These are phyloP conservation scores for Danaus melanippus DNA, from an alignment of 1,140 invertebrate genomes.

Conservation along the genomic window DNA sequence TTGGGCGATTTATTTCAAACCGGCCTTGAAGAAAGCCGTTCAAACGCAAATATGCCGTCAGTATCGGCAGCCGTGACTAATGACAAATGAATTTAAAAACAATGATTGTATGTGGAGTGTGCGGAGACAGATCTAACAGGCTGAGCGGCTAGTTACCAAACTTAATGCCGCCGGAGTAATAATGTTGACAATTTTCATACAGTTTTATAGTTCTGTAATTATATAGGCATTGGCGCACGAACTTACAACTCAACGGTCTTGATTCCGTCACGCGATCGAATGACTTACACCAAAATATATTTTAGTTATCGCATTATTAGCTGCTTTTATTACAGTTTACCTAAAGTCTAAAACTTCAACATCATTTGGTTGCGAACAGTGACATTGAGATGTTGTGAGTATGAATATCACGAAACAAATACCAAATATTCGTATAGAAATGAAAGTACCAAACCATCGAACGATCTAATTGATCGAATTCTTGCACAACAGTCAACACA, in stretches of 20 bases:
- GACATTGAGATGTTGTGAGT: too few relatives aligned
- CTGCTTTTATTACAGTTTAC: not conserved
- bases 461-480: slow-evolving; percentile 44
- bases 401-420: not conserved
- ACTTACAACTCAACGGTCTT: slow-evolving; percentile 13
- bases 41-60: slow-evolving; percentile 40
- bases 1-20: slow-evolving; percentile 32
- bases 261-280: slow-evolving; percentile 21
- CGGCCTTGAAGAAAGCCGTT: slow-evolving; percentile 48
- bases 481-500: slow-evolving; percentile 49
- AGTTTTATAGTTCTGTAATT: slow-evolving; percentile 20
- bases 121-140: slow-evolving; percentile 26
- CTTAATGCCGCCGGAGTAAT: not conserved
- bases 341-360: too few relatives aligned
- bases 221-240: slow-evolving; percentile 26
- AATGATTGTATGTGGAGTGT: slow-evolving; percentile 40
- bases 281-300: too few relatives aligned
- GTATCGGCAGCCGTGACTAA: slow-evolving; percentile 52
- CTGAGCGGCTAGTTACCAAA: slow-evolving; percentile 1
- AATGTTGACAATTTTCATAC: slow-evolving; percentile 7
- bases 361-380: too few relatives aligned
- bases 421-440: slow-evolving; percentile 32
- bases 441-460: slow-evolving; percentile 66
- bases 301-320: not conserved
- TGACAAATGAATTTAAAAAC: slow-evolving; percentile 56